phyloP scores from a whole-genome alignment of 2,888 invertebrate species.

The Lydus trimaculatus region DNA sequence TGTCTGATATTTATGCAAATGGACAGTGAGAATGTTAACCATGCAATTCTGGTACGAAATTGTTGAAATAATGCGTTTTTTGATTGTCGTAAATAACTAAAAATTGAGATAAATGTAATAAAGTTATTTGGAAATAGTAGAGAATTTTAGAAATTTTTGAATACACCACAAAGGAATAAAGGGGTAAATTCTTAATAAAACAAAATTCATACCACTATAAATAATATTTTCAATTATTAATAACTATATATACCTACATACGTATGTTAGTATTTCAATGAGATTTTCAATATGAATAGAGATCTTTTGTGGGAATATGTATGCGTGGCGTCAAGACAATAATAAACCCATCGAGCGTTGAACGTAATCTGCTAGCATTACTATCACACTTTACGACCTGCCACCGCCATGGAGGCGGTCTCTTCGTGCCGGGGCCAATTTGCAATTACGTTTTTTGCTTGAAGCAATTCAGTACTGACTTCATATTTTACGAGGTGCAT shows the following conservation, averaged over 20 bases:
- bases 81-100: slow-evolving; percentile 22
- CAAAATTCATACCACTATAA: not conserved
- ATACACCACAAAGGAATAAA: not conserved
- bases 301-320: not conserved
- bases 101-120: slow-evolving; percentile 13
- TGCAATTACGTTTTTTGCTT: slow-evolving; percentile 54
- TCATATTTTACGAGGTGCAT: slow-evolving; percentile 55
- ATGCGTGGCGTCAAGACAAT: slow-evolving; percentile 36
- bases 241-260: no score
- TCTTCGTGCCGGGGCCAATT: slow-evolving; percentile 45
- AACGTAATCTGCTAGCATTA: slow-evolving; percentile 47
- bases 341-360: slow-evolving; percentile 47
- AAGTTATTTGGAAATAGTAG: not conserved
- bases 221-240: not conserved
- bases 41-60: slow-evolving; percentile 30
- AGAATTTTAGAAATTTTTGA: slow-evolving; percentile 1
- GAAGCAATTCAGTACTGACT: slow-evolving; percentile 48
- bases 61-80: slow-evolving; percentile 26
- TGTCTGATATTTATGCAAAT: slow-evolving; percentile 38
- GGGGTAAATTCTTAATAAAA: not conserved
- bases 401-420: slow-evolving; percentile 38
- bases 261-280: not conserved
- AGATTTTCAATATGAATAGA: not conserved
- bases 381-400: slow-evolving; percentile 49
- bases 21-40: slow-evolving; percentile 27